Conservation (phyloP, 1,140 invertebrate genomes). For the Conopomorpha cramerella region DNA sequence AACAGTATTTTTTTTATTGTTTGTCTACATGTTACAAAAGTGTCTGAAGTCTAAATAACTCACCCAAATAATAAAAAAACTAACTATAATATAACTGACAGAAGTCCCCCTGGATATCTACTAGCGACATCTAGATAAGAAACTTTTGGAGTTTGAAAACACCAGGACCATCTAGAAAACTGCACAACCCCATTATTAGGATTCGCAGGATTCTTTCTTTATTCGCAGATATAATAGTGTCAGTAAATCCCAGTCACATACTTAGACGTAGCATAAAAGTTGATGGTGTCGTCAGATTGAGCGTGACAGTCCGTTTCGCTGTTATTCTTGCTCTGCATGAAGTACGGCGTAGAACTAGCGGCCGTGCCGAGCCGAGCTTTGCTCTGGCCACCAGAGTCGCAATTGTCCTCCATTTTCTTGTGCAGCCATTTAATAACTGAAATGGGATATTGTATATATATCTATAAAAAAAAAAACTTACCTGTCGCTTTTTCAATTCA, state of each 20-base stretch:
- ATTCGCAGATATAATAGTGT: background rate
- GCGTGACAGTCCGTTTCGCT: slow-evolving; percentile 16
- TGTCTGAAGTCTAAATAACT: too few relatives aligned
- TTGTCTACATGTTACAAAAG: too few relatives aligned
- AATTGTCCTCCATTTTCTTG: slow-evolving; percentile 43
- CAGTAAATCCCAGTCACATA: slow-evolving; percentile 2
- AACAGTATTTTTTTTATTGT: too few relatives aligned
- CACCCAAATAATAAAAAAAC: too few relatives aligned
- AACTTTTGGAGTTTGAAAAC: too few relatives aligned
- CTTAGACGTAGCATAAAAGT: slow-evolving; percentile 48
- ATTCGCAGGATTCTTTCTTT: too few relatives aligned
- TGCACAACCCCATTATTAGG: too few relatives aligned
- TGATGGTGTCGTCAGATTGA: slow-evolving; percentile 36
- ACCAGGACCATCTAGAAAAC: too few relatives aligned
- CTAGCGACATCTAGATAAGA: too few relatives aligned
- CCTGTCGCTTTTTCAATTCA: background rate
- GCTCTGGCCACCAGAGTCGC: slow-evolving; percentile 8
- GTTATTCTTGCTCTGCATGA: slow-evolving; percentile 19
- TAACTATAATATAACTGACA: too few relatives aligned
- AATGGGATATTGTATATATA: too few relatives aligned
- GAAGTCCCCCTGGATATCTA: too few relatives aligned
- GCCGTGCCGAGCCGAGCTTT: slow-evolving; percentile 14
- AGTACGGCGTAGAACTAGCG: slow-evolving; percentile 41
- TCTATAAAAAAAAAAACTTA: slow-evolving; percentile 6
- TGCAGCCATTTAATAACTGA: slow-evolving; percentile 57